Conservation (phyloP, 2,888 invertebrate species). For the Hesperia comma region DNA sequence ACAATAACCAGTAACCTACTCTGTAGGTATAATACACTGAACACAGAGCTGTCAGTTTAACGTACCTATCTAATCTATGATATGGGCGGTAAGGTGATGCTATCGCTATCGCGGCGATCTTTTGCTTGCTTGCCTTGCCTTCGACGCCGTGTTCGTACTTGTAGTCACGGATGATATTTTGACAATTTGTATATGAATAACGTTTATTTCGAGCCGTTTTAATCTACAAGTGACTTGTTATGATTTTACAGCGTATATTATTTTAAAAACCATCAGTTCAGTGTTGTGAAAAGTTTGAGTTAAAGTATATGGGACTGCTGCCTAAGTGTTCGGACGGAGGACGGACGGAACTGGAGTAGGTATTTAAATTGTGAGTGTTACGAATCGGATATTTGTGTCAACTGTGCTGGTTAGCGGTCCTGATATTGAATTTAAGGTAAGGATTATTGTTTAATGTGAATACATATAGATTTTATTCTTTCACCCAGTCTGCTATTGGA, state of each 20-base stretch:
- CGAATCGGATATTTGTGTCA: slow-evolving; percentile 64
- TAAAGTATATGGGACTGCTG: slow-evolving; percentile 48
- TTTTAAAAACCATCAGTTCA: slow-evolving; percentile 57
- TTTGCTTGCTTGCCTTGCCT: slow-evolving; percentile 66
- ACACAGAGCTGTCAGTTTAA: slow-evolving; percentile 12
- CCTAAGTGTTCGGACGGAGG: neutral
- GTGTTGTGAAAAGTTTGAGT: slow-evolving; percentile 59
- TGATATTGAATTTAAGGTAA: slow-evolving; percentile 60
- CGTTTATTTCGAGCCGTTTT: slow-evolving; percentile 60
- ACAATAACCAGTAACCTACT: no score
- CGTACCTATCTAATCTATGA: slow-evolving; percentile 61
- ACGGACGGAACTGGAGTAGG: slow-evolving; percentile 53
- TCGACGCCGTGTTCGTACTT: slow-evolving; percentile 80
- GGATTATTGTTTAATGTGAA: slow-evolving; percentile 45
- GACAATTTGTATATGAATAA: slow-evolving; percentile 68
- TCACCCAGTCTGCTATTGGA: slow-evolving; percentile 29
- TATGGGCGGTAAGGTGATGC: slow-evolving; percentile 65
- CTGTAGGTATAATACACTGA: slow-evolving; percentile 15
- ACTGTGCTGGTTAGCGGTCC: slow-evolving; percentile 62
- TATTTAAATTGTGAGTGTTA: slow-evolving; percentile 69
- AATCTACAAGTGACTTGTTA: slow-evolving; percentile 60
- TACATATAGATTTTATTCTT: neutral
- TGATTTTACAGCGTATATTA: slow-evolving; percentile 60
- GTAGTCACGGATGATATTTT: slow-evolving; percentile 73
- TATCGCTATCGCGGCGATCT: slow-evolving; percentile 74